Conservation (phyloP, 2,888 invertebrate species). For the Eristalinus aeneus region DNA sequence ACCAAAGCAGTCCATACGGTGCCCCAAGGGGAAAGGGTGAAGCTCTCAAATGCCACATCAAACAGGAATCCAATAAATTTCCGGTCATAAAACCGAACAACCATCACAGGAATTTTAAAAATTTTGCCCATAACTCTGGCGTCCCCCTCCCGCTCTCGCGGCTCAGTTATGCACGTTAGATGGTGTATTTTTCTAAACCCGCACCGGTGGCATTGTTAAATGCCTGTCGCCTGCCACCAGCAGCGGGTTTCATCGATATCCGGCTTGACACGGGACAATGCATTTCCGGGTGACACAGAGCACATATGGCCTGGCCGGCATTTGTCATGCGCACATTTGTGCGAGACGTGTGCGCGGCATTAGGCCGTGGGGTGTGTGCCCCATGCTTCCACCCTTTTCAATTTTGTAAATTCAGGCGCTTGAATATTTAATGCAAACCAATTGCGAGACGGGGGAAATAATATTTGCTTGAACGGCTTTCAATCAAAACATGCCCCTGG, state of each 20-base stretch:
- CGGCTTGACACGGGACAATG: conserved; percentile 42
- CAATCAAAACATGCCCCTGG: background rate
- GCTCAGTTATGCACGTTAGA: background rate
- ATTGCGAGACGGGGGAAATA: background rate
- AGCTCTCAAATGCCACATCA: conserved; percentile 3
- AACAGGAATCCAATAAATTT: conserved; percentile 55
- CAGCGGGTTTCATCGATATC: conserved; percentile 35
- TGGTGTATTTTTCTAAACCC: background rate
- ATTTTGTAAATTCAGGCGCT: background rate
- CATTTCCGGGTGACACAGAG: conserved; percentile 20
- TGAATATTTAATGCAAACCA: background rate
- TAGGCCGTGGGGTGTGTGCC: background rate
- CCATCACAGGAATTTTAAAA: conserved; percentile 56
- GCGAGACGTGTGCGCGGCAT: background rate
- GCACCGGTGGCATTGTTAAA: conserved; percentile 37
- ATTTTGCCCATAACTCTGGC: conserved; percentile 27
- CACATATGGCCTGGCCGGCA: conserved; percentile 8
- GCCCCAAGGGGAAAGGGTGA: background rate
- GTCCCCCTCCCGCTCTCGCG: background rate
- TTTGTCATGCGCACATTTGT: conserved; percentile 20
- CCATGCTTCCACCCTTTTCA: background rate
- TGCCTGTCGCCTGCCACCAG: conserved; percentile 13
- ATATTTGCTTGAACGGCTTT: background rate
- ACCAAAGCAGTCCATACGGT: conserved; percentile 8
- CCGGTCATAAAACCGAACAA: conserved; percentile 61